Base-by-base conservation (phyloP, 2,888 invertebrate species). In the Hofmannophila pseudospretella region DNA sequence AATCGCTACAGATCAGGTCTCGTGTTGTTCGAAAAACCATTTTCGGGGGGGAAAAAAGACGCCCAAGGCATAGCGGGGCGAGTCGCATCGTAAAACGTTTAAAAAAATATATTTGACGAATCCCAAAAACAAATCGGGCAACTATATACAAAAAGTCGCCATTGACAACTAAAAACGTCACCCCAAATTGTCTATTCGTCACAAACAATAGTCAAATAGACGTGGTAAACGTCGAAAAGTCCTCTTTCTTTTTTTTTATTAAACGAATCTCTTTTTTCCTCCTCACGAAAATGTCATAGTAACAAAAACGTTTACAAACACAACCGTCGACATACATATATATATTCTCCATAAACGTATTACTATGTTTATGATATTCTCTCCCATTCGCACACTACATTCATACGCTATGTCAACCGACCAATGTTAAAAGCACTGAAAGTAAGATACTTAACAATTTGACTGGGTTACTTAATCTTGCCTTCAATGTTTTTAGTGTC, bases 301-400 rank as follows among this genome's bases (percentile, higher is more conserved):
- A 77, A 75, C 69, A 76, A 77, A 42, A 67, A 70, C 64, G 65
- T 66, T 60, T 62, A 70, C 67, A 71, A 70, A 75, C 71, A 77
- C 77, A 79, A 79, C 76, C 78, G 37, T 70, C 60, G 56, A 67
- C 62, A 62, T 53, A 61, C 47, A 53, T 49, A 52, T 48, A 50
- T 37, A 52, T 42, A 50, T 44, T 53, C n/a, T n/a, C n/a, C n/a
- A n/a, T n/a, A n/a, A n/a, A n/a, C n/a, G n/a, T n/a, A n/a, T 34
- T 42, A 33, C 51, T 51, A 20, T n/a, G n/a, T 31, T 47, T 37
- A 34, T 10, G 43, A 31, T 27, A 36, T 49, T 41, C 41, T 33
- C 49, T 45, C 51, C 35, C 47, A 43, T 37, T 33, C 34, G 34
- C 36, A 32, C 39, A 36, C 36, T n/a, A 31, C 39, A 34, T 34